Conservation (phyloP, 1,140 invertebrate genomes). For the Solen grandis region DNA sequence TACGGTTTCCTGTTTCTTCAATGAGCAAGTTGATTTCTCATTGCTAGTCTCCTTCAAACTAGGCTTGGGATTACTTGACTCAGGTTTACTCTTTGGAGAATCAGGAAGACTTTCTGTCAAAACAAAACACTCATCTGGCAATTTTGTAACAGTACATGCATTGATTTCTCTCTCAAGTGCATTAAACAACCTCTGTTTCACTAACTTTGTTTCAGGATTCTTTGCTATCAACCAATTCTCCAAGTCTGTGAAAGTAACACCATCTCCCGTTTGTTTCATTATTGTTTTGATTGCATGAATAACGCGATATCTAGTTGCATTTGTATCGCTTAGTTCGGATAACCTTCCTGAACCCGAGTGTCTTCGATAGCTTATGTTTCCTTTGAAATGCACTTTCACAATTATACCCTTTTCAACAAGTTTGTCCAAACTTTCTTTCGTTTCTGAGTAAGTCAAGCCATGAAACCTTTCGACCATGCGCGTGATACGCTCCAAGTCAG, state of each 20-base stretch:
- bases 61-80: no score
- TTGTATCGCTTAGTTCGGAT: background rate
- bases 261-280: constrained; percentile 48
- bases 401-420: constrained; percentile 88
- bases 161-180: constrained; percentile 31
- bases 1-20: no score
- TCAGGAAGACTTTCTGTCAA: constrained; percentile 46
- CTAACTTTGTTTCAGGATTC: constrained; percentile 54
- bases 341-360: constrained; percentile 84
- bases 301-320: constrained; percentile 22
- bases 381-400: constrained; percentile 91
- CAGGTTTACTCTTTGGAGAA: no score
- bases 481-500: constrained; percentile 89
- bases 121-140: constrained; percentile 36
- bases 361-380: constrained; percentile 90
- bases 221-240: constrained; percentile 64
- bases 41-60: no score
- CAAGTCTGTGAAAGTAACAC: constrained; percentile 59
- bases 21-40: no score
- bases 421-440: constrained; percentile 87
- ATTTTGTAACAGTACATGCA: constrained; percentile 29
- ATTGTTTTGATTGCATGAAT: constrained; percentile 10
- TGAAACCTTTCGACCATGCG: constrained; percentile 88
- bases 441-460: constrained; percentile 86
- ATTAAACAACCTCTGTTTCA: constrained; percentile 36